Conservation (phyloP, 1,140 invertebrate genomes). For the Anthonomus grandis region DNA sequence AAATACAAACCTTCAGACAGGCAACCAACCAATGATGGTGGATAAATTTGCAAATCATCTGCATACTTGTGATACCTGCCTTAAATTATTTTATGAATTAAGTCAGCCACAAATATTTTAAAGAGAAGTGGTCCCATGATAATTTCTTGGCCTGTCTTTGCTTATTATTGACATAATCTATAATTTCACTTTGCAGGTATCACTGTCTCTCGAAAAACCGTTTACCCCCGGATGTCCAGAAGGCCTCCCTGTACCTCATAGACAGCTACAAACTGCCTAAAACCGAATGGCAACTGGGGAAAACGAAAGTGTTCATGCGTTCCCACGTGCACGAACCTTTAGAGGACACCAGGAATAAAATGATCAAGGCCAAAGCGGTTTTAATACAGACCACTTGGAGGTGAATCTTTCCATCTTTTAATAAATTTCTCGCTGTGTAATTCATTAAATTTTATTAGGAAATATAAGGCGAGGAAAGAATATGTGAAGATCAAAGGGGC, state of each 20-base stretch:
- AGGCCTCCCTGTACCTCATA: slow-evolving; percentile 52
- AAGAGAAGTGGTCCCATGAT: background rate
- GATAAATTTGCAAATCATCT: too few species aligned
- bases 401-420: background rate
- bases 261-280: slow-evolving; percentile 59
- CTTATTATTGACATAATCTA: too few species aligned
- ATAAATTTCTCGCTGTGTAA: background rate
- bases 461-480: slow-evolving; percentile 62
- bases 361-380: slow-evolving; percentile 69
- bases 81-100: too few species aligned
- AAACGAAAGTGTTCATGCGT: slow-evolving; percentile 85
- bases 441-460: slow-evolving; percentile 53
- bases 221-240: slow-evolving; percentile 43
- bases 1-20: too few species aligned
- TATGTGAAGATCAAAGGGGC: slow-evolving; percentile 68
- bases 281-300: slow-evolving; percentile 88
- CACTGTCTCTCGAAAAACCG: slow-evolving; percentile 61
- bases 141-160: background rate
- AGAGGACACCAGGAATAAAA: slow-evolving; percentile 71
- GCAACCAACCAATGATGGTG: too few species aligned
- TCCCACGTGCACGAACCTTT: slow-evolving; percentile 82
- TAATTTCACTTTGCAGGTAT: slow-evolving; percentile 63
- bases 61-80: too few species aligned
- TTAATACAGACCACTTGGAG: slow-evolving; percentile 69
- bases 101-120: background rate